A percentile compares a stretch with the other conserved stretches of the same genome.
phyloP scores from a whole-genome alignment of 2,888 invertebrate genomes.

The Macroteleia sp. region DNA sequence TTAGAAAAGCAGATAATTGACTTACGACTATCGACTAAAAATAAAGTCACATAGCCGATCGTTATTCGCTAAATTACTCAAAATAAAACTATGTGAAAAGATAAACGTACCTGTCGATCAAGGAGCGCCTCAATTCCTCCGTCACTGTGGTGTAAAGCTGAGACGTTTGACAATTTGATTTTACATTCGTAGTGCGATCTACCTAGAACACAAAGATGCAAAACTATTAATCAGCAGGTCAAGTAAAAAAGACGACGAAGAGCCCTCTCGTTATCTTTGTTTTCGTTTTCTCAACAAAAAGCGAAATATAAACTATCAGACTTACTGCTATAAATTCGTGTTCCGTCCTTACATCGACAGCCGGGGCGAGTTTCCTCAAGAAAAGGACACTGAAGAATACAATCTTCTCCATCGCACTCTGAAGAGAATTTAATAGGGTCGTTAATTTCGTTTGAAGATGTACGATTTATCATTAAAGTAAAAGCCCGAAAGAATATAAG shows the following conservation, averaged over 20 bases:
- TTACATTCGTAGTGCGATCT: constrained; percentile 87
- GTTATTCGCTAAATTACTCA: no score
- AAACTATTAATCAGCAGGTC: constrained; percentile 53
- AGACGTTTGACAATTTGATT: constrained; percentile 82
- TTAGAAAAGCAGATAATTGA: neutral
- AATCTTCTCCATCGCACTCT: constrained; percentile 83
- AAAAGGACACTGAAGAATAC: constrained; percentile 84
- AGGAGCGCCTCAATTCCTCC: constrained; percentile 78
- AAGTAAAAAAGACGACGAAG: constrained; percentile 13
- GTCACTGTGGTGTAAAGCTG: constrained; percentile 74
- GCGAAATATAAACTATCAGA: constrained; percentile 62
- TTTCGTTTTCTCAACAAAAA: constrained; percentile 44
- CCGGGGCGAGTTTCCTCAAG: constrained; percentile 81
- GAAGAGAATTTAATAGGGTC: constrained; percentile 62
- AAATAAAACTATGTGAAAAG: constrained; percentile 5
- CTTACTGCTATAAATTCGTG: constrained; percentile 83
- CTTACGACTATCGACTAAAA: no score
- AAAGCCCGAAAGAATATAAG: constrained; percentile 38
- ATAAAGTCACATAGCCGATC: no score
- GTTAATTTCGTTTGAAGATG: constrained; percentile 53
- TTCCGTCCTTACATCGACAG: constrained; percentile 83
- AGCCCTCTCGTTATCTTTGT: constrained; percentile 37
- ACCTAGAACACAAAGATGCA: constrained; percentile 82
- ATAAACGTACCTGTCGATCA: constrained; percentile 80
- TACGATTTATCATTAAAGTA: constrained; percentile 53